Conservation (phyloP, 2,797 vertebrate genomes). For the Rhodeus uyekii region DNA sequence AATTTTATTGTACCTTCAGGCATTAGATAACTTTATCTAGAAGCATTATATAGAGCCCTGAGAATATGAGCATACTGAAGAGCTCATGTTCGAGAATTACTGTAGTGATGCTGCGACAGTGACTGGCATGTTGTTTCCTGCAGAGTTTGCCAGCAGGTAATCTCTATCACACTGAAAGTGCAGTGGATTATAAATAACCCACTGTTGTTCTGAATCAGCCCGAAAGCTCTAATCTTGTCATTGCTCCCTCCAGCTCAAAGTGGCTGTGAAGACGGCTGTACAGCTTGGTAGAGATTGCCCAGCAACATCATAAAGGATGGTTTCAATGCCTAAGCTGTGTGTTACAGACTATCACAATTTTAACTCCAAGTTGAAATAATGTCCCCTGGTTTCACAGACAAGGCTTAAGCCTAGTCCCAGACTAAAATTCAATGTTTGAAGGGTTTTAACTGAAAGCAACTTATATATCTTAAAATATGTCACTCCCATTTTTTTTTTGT, state of each 20-base stretch:
- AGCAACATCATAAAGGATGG: conserved; percentile 18
- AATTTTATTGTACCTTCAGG: not conserved
- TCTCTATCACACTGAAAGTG: conserved; percentile 29
- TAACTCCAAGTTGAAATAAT: not conserved
- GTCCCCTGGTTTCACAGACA: not conserved
- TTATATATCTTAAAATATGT: too few species aligned
- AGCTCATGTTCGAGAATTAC: conserved; percentile 8
- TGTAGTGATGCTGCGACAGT: conserved; percentile 13
- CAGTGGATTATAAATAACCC: conserved; percentile 37
- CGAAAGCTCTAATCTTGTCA: conserved; percentile 36
- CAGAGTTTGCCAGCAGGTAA: conserved; percentile 38
- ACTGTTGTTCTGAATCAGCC: conserved; percentile 39
- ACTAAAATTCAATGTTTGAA: too few species aligned
- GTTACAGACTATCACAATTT: not conserved
- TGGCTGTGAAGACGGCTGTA: conserved; percentile 14
- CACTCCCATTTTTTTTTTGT: too few species aligned
- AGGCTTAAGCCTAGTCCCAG: too few species aligned
- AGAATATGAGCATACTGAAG: not conserved
- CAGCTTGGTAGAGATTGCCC: conserved; percentile 25
- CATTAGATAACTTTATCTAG: not conserved
- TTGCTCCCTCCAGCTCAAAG: conserved; percentile 31
- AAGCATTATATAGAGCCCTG: not conserved
- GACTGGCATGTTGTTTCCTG: conserved; percentile 7
- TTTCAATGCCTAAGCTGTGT: not conserved
- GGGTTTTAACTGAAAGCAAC: too few species aligned